Conservation (phyloP, 2,113 vertebrate species). For the Philantomba maxwellii region DNA sequence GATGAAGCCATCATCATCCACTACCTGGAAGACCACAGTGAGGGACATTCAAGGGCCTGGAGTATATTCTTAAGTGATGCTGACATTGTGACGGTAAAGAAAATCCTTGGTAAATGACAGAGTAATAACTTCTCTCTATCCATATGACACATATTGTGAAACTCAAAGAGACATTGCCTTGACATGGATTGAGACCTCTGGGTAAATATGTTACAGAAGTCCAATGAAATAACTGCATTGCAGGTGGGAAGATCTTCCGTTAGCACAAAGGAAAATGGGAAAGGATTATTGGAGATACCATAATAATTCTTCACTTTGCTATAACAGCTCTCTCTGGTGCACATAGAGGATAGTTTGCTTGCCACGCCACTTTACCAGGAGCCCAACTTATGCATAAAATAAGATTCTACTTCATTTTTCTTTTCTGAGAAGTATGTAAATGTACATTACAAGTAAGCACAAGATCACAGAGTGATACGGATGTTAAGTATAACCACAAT, state of each 20-base stretch:
- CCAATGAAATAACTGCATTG: not conserved
- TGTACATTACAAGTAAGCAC: not conserved
- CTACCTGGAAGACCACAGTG: not conserved
- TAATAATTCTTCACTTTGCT: not conserved
- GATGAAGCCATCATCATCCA: not conserved
- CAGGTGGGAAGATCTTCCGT: not conserved
- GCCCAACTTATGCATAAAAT: not conserved
- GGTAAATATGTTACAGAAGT: not conserved
- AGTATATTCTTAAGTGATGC: not conserved
- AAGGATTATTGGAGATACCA: not conserved
- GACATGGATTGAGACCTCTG: not conserved
- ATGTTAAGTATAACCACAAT: not conserved
- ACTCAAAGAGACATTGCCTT: not conserved
- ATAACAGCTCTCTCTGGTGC: not conserved
- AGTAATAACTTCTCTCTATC: not conserved
- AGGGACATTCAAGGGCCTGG: not conserved
- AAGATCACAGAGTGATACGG: not conserved
- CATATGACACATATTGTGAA: not conserved
- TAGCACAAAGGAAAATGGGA: not conserved
- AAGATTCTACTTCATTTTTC: not conserved
- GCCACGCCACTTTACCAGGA: not conserved
- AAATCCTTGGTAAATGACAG: not conserved
- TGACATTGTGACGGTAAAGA: not conserved
- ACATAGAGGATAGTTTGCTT: not conserved
- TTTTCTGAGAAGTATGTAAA: not conserved